Evolutionary conservation across 2,113 vertebrate genomes (phyloP).

Genomic region (Bombycilla garrulus): DNA sequence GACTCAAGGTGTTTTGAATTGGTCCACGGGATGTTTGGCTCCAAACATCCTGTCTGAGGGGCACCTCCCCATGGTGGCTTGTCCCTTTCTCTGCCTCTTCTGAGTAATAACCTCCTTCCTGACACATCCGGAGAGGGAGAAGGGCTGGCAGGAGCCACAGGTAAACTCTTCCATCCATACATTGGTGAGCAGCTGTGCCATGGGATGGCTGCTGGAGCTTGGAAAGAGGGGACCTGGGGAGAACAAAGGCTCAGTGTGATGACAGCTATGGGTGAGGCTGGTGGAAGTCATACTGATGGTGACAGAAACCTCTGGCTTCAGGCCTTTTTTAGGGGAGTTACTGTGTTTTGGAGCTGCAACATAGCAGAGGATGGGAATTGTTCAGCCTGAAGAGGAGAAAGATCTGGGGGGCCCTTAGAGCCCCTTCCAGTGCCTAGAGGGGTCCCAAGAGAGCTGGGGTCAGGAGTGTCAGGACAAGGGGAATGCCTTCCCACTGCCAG

Average conservation of each 20-base stretch:
- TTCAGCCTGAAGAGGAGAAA: background rate
- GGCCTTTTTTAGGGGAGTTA: rapidly evolving
- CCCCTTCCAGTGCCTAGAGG: background rate
- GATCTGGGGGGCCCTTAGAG: background rate
- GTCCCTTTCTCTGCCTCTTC: slow-evolving; percentile 22
- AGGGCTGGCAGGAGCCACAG: background rate
- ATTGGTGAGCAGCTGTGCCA: rapidly evolving
- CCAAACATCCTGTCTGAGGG: slow-evolving; percentile 44
- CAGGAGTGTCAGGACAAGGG: background rate
- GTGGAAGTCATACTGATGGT: background rate
- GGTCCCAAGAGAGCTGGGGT: background rate
- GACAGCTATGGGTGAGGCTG: background rate
- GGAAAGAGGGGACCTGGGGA: background rate
- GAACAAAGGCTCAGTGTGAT: background rate
- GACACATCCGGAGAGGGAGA: background rate
- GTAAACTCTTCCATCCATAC: background rate
- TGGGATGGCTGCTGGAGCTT: background rate
- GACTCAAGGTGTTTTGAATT: background rate
- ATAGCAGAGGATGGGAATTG: background rate
- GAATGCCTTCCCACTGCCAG: background rate
- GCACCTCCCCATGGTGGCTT: slow-evolving; percentile 26
- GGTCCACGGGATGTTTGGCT: background rate
- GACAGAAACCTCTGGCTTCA: background rate
- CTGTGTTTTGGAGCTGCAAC: background rate
- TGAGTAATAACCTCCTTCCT: background rate